Evolutionary conservation across 2,797 vertebrate genomes (phyloP), one percentile per base, ranked within the genome.

Genomic region (Erpetoichthys calabaricus): DNA sequence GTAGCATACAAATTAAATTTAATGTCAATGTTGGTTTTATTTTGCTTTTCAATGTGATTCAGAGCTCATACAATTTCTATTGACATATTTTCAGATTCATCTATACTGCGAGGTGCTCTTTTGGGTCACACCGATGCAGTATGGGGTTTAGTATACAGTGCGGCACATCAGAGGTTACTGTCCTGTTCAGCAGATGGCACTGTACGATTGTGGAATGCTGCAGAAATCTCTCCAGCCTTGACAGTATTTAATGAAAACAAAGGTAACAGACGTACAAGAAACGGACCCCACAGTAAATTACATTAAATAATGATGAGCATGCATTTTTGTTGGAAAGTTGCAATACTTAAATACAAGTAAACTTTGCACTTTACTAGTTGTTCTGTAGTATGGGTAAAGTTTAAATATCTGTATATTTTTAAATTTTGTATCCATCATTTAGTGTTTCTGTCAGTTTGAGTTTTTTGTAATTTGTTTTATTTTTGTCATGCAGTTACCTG

Each of bases 151-250:
- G 95, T 93, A 54, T 99, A 96, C 75, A 97, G 93, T 68, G 85
- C 86, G 1, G 75, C 80, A 8, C 92, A 97, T 74, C 92, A 97
- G 68, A 88, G 90, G 53, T 82, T 99, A 71, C 79, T 99, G 56
- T 99, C 96, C 61, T 97, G 95, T 70, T 96, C 96, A 4, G 91
- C 88, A 25, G 95, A 98, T 53, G 94, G 96, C 62, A 97, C 94
- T 1, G 86, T 99, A 61, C 85, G 90, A 56, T 77, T 99, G 4
- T 99, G 96, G 96, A 90, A 89, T 41, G 84, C 93, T 61, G 78
- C 88, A 46, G 90, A 87, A 75, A 77, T 75, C n/a, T 77, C 86
- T 59, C 92, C 93, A 1, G 84, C 94, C 63, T 81, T 98, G 2
- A 91, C 78, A 51, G 70, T 93, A 44, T 96, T 98, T 81, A 97